Base-by-base conservation (phyloP, 2,888 invertebrate genomes). In the Drosophila mulleri region DNA sequence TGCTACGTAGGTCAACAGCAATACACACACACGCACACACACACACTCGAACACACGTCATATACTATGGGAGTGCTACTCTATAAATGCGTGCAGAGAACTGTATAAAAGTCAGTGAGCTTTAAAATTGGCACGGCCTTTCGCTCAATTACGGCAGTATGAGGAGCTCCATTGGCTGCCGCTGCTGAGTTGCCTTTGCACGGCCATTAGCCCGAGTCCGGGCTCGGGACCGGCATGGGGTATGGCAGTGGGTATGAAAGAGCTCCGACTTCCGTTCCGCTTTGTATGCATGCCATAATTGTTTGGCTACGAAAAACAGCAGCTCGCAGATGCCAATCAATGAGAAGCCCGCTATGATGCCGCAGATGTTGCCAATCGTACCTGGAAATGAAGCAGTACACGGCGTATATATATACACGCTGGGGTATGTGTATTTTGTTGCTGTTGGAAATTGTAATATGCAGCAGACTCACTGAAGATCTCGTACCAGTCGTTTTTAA, bases 291-390 rank as follows among this genome's bases (percentile, higher is more conserved):
- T 63, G 72, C 72, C 79, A 75, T 80, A 94, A 93, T 80, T 94
- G 92, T 75, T 94, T 88, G 18, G 93, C 86, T 66, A 94, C 87
- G 90, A 94, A 96, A 92, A 95, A 96, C 54, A 94, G 37, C 14
- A 95, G 84, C 93, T 96, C 96, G 23, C 94, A 92, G 44, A 94
- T 85, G 82, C 94, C 94, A 83, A 95, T 94, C 59, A 95, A 91
- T 63, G 95, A 95, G 84, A 95, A 94, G 67, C 96, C 96, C 67
- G 95, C 93, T 66, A 95, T 93, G 75, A 96, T 93, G 42, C 95
- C 94, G 70, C 94, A 94, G 77, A 95, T 94, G 66, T 95, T 95
- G 44, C 96, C 96, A 83, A 95, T 93, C 83, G 94, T 94, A 92
- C 96, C 96, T 96, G 93, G 62, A 66, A 72, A 50, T 58, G 42